phyloP scores from a whole-genome alignment of 1,140 invertebrate genomes.

The Agraylea sexmaculata region DNA sequence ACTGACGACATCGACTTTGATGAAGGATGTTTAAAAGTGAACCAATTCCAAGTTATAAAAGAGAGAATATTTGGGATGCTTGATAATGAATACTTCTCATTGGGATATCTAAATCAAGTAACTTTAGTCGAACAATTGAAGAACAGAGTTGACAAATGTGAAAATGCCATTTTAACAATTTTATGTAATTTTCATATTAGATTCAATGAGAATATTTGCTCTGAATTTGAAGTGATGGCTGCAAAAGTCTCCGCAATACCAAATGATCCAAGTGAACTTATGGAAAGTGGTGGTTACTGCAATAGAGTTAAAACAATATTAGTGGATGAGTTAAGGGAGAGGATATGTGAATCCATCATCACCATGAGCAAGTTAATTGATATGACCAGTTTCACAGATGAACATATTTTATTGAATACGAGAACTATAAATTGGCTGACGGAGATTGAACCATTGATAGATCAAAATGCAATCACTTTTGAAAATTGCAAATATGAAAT shows the following conservation, averaged over 20 bases:
- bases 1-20: constrained; percentile 39
- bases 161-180: constrained; percentile 38
- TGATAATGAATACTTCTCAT: constrained; percentile 50
- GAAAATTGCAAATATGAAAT: constrained; percentile 70
- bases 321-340: constrained; percentile 46
- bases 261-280: constrained; percentile 54
- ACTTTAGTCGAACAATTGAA: constrained; percentile 37
- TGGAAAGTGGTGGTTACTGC: constrained; percentile 57
- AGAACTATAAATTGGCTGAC: constrained; percentile 59
- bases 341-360: constrained; percentile 48
- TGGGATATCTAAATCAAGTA: constrained; percentile 38
- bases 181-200: constrained; percentile 37
- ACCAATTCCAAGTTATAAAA: constrained; percentile 45
- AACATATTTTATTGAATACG: constrained; percentile 55
- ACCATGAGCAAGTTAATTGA: constrained; percentile 55
- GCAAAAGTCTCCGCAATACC: constrained; percentile 49
- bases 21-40: constrained; percentile 44
- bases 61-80: constrained; percentile 45
- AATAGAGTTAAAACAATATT: constrained; percentile 47
- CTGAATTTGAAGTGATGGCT: constrained; percentile 48
- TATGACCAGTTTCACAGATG: constrained; percentile 48
- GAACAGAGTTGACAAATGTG: constrained; percentile 29
- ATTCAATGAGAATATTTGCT: constrained; percentile 51
- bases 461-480: constrained; percentile 56
- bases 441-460: constrained; percentile 58